Evolutionary conservation across 1,140 invertebrate species (phyloP), one percentile per base, ranked within the genome.

Genomic region (Steinernema khuongi): DNA sequence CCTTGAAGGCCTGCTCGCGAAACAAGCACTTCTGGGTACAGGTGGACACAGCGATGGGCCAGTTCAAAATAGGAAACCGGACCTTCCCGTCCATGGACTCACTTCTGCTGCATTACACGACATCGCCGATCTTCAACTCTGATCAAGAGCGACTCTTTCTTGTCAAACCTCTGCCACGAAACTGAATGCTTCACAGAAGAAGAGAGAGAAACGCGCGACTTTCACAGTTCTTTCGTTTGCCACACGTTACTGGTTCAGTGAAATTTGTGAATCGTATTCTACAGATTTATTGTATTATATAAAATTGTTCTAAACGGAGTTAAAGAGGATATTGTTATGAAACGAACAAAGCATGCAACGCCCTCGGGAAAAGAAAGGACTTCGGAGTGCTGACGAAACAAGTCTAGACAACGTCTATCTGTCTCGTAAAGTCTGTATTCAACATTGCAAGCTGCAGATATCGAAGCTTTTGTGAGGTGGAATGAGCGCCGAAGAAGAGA

Each of bases 21-120:
- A 99, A 99, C 88, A 99, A 99, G 87, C 96, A 99, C 87, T 99
- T 99, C 88, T 91, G 96, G 84, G 94, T 99, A 76, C 94, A 96
- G 85, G 94, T 97, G 60, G 94, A 96, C 87, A 92, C 93, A 77
- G 91, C 90, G 31, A 89, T 94, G 71, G 97, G 94, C 85, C 94
- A 94, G 86, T 81, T 83, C 30, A 79, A 77, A 43, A 99, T 99
- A 86, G 96, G 96, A 44, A 94, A 97, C 88, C 91, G 96, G 82
- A 94, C 93, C 87, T 99, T 99, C 87, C 91, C 92, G 79, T 92
- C 92, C 66, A 88, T 99, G 81, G 94, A 98, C 86, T 94, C 96
- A 86, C 89, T 99, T 75, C 94, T 99, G 78, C 93, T 96, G 84
- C 96, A 99, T 88, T 99, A 99, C 88, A 95, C 95, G 88, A 91